phyloP scores from a whole-genome alignment of 30 jellyfish, hydroid and myxozoan genomes.

The Hydra vulgaris region DNA sequence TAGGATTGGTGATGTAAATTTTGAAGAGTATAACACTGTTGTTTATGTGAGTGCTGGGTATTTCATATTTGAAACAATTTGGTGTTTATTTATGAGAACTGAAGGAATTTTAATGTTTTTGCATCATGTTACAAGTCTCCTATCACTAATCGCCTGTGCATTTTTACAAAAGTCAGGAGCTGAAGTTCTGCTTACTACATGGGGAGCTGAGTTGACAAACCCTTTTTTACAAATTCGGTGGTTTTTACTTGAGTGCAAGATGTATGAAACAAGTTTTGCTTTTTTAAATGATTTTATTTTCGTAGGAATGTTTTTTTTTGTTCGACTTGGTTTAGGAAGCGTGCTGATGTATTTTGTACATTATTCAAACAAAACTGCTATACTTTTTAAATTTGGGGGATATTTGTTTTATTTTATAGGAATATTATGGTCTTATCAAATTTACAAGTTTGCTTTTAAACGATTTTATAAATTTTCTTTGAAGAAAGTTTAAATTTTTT shows the following conservation, averaged over 20 bases:
- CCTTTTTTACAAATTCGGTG: constrained; percentile 81
- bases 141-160: constrained; percentile 57
- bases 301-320: constrained; percentile 34
- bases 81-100: constrained; percentile 80
- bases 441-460: constrained; percentile 26
- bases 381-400: constrained; percentile 57
- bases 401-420: constrained; percentile 46
- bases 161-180: constrained; percentile 61
- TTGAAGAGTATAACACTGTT: constrained; percentile 32
- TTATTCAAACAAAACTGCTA: constrained; percentile 35
- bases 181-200: constrained; percentile 57
- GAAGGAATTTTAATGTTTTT: constrained; percentile 65
- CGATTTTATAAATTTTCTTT: not conserved
- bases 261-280: constrained; percentile 47
- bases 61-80: constrained; percentile 59
- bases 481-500: not conserved
- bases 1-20: constrained; percentile 54
- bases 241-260: constrained; percentile 52
- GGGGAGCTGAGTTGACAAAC: constrained; percentile 91
- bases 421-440: constrained; percentile 60
- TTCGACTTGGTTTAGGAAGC: constrained; percentile 64
- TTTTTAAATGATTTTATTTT: constrained; percentile 51
- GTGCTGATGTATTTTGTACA: constrained; percentile 35
- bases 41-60: constrained; percentile 54
- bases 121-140: constrained; percentile 72